Base-by-base conservation (phyloP, 2,113 vertebrate genomes). In the Arothron firmamentum region DNA sequence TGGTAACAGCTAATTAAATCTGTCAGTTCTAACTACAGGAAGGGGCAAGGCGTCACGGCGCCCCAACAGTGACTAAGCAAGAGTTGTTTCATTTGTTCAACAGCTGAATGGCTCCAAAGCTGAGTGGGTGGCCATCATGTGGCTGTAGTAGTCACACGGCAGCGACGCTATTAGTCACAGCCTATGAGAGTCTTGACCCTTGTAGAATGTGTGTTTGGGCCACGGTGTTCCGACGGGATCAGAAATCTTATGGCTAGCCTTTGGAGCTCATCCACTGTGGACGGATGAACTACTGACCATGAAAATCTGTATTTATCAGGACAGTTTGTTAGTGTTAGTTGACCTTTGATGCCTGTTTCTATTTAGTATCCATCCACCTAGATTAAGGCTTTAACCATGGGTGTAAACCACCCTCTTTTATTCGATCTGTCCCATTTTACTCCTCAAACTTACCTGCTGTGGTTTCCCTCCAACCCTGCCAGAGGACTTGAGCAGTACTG, bases 1-100 rank as follows among this genome's bases (percentile, higher is more conserved):
- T 65, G 53, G 70, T 62, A 70, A 62, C 64, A 49, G 56, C 71
- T 76, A 85, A 83, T 85, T 79, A 70, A 55, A 69, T 59, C 53
- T 5, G 69, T 78, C 74, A 43, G 20, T 61, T 72, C 56, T 66
- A 75, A 81, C 52, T 73, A 74, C 42, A 50, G 43, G 52, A 43
- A 7, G 11, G 53, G 60, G 52, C 34, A 62, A 74, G 55, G 47
- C 63, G 38, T 58, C 43, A 45, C 45, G 18, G 55, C 55, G 64
- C 52, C 34, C 45, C 11, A 72, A 59, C 56, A 56, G 78, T 75
- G 76, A 68, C 59, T 65, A 79, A 71, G 61, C 50, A 23, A 7
- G 20, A 57, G 31, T 50, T 52, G 51, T 68, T 68, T 53, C 50
- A 56, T 45, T 50, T 59, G 20, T 21, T 34, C 50, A 60, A 52